phyloP scores from a whole-genome alignment of 2,888 invertebrate genomes.

The Perizoma affinitatum region DNA sequence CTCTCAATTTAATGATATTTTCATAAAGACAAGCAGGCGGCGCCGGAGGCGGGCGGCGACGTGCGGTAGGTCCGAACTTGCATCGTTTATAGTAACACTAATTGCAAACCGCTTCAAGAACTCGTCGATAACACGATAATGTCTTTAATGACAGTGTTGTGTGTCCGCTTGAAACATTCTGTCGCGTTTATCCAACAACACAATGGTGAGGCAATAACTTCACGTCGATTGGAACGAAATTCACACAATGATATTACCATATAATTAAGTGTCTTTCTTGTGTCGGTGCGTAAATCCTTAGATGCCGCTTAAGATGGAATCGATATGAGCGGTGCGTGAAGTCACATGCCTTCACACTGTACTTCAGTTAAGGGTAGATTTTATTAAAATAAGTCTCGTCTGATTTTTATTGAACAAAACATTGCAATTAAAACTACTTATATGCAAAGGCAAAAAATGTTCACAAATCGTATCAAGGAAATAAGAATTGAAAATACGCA shows the following conservation, averaged over 20 bases:
- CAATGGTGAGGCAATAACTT: slow-evolving; percentile 33
- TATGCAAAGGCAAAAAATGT: not conserved
- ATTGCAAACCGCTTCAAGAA: slow-evolving; percentile 74
- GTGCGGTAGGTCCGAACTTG: slow-evolving; percentile 68
- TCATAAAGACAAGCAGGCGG: slow-evolving; percentile 64
- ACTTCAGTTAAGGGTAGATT: slow-evolving; percentile 32
- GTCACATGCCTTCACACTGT: slow-evolving; percentile 69
- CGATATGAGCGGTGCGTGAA: slow-evolving; percentile 63
- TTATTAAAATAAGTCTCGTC: slow-evolving; percentile 16
- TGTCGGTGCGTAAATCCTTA: slow-evolving; percentile 47
- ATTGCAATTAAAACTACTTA: slow-evolving; percentile 1
- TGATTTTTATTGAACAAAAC: slow-evolving; percentile 15
- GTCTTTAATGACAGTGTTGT: slow-evolving; percentile 69
- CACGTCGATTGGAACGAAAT: slow-evolving; percentile 34
- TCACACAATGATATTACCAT: slow-evolving; percentile 41
- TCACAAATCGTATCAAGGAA: not conserved
- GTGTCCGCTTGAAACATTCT: slow-evolving; percentile 53
- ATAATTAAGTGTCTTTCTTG: slow-evolving; percentile 37
- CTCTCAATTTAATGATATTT: slow-evolving; percentile 80
- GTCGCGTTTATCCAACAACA: slow-evolving; percentile 28
- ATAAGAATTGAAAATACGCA: not conserved
- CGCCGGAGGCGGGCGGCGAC: slow-evolving; percentile 43
- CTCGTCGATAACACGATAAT: slow-evolving; percentile 79
- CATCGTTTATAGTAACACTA: slow-evolving; percentile 61
- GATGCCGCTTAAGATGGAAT: slow-evolving; percentile 63